phyloP scores from a whole-genome alignment of 2,113 vertebrate genomes.

The Acrocephalus arundinaceus region DNA sequence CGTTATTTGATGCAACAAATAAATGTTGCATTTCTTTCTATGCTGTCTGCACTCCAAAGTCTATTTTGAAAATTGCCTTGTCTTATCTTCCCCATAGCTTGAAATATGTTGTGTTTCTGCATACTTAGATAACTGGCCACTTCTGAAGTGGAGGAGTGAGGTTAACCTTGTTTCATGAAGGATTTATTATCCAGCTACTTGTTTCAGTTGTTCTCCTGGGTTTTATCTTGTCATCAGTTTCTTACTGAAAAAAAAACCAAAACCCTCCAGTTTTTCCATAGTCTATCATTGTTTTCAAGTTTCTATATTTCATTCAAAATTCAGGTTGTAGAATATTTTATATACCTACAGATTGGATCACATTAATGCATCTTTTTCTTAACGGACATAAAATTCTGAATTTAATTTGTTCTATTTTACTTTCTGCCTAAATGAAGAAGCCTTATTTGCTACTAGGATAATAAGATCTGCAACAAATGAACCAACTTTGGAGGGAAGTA shows the following conservation, averaged over 20 bases:
- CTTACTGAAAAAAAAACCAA: background rate
- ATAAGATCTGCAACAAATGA: constrained; percentile 64
- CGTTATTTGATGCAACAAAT: background rate
- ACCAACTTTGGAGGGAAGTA: background rate
- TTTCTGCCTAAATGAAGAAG: constrained; percentile 63
- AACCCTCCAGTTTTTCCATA: background rate
- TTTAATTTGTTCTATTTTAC: constrained; percentile 22
- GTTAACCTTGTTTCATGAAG: background rate
- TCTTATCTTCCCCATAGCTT: background rate
- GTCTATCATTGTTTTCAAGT: background rate
- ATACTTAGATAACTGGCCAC: background rate
- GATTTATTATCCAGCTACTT: background rate
- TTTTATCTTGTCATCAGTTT: background rate
- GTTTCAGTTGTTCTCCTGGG: background rate
- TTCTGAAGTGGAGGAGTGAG: background rate
- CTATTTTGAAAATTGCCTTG: background rate
- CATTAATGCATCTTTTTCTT: background rate
- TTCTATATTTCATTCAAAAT: background rate
- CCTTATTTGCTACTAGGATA: constrained; percentile 69
- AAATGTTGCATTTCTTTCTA: background rate
- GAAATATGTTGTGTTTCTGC: background rate
- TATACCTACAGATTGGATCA: background rate
- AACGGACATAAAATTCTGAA: background rate
- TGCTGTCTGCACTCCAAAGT: background rate
- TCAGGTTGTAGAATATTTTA: background rate